Evolutionary conservation across 2,797 vertebrate species (phyloP).

Genomic region (Eremophila alpestris): DNA sequence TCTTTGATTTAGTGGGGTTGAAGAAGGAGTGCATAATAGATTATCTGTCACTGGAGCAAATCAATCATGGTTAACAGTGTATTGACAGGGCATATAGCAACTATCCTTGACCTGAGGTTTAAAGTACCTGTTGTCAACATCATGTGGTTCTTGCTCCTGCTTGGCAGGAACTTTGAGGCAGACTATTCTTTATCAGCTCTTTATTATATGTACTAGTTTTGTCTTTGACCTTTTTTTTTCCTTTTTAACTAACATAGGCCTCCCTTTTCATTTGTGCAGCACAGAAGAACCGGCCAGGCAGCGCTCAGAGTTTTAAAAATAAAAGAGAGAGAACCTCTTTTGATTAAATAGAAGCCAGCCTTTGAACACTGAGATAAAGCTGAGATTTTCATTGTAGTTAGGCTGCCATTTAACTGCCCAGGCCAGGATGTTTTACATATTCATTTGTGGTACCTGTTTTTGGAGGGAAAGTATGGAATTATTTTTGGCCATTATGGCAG

Average conservation of each 20-base stretch:
- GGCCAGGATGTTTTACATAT: not conserved
- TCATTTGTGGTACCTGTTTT: not conserved
- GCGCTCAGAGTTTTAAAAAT: not conserved
- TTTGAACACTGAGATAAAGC: not conserved
- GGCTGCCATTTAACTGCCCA: not conserved
- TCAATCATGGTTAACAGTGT: constrained; percentile 49
- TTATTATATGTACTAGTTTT: not conserved
- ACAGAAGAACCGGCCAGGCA: accelerated
- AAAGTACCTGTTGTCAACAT: constrained; percentile 21
- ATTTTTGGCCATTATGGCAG: not conserved
- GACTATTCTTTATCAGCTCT: not conserved
- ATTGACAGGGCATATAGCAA: constrained; percentile 38
- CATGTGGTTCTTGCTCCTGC: not conserved
- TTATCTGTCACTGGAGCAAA: constrained; percentile 53
- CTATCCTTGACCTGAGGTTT: constrained; percentile 57
- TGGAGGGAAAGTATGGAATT: not conserved
- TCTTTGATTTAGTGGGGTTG: constrained; percentile 54
- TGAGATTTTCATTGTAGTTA: not conserved
- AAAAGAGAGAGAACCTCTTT: not conserved
- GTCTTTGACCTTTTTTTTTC: not conserved
- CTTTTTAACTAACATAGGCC: not conserved
- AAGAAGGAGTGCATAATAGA: constrained; percentile 44
- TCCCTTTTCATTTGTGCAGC: not conserved
- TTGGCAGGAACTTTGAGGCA: not conserved
- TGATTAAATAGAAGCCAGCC: not conserved